Percentiles rank a stretch among this genome's conserved stretches.
These are phyloP conservation scores for Anguilla japonica DNA, from an alignment of 2,113 vertebrate genomes.

Conservation along the genomic window DNA sequence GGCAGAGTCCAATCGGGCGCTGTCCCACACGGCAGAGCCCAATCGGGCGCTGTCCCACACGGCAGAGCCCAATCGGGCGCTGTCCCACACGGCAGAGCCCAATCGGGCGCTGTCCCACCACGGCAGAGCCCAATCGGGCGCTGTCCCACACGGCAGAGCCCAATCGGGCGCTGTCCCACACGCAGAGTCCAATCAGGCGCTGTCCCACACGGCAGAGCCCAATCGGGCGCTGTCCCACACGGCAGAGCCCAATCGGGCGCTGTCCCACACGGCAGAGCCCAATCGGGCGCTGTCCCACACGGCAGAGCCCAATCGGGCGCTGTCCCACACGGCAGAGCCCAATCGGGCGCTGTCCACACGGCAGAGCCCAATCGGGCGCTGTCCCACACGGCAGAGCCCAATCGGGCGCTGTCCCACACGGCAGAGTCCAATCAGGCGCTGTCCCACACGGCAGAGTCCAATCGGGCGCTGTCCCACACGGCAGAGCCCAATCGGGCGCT, in stretches of 20 bases:
- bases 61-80: conserved; percentile 37
- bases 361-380: conserved; percentile 35
- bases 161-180: conserved; percentile 41
- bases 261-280: conserved; percentile 44
- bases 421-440: conserved; percentile 35
- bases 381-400: conserved; percentile 45
- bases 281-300: conserved; percentile 39
- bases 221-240: conserved; percentile 39
- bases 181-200: conserved; percentile 33
- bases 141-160: conserved; percentile 43
- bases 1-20: conserved; percentile 37
- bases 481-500: conserved; percentile 35
- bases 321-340: conserved; percentile 44
- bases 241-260: conserved; percentile 37
- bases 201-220: conserved; percentile 44
- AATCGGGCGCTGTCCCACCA: conserved; percentile 41
- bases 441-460: conserved; percentile 45
- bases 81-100: conserved; percentile 44
- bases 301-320: conserved; percentile 37
- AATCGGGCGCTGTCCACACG: conserved; percentile 36
- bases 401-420: conserved; percentile 39
- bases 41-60: conserved; percentile 39
- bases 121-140: conserved; percentile 35
- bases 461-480: conserved; percentile 39
- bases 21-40: conserved; percentile 44